Evolutionary conservation across 2,113 vertebrate genomes (phyloP).

Genomic region (Saiga tatarica): DNA sequence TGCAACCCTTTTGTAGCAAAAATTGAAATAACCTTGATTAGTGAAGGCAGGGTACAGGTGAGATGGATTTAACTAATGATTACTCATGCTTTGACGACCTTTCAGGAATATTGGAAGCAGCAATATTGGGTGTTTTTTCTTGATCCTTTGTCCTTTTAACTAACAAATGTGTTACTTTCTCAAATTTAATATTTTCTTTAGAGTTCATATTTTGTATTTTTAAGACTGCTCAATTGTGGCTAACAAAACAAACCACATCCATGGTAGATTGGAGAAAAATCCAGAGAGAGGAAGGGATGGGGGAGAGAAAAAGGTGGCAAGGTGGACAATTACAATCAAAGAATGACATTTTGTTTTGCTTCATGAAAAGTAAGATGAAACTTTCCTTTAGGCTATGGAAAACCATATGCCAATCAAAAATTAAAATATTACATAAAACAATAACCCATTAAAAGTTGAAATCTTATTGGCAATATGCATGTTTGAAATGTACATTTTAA

Average conservation of each 20-base stretch:
- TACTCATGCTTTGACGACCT: neutral
- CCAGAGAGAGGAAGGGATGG: neutral
- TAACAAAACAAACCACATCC: neutral
- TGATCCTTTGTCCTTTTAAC: neutral
- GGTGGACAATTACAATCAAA: neutral
- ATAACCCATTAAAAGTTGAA: neutral
- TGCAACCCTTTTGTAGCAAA: neutral
- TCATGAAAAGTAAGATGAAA: neutral
- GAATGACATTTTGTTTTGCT: neutral
- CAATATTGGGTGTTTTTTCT: neutral
- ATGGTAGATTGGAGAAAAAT: neutral
- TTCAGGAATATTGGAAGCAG: neutral
- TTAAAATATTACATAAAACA: neutral
- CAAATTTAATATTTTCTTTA: constrained; percentile 8
- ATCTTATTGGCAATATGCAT: neutral
- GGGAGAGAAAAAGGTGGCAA: rapidly evolving
- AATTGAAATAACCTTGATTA: neutral
- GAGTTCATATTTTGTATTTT: neutral
- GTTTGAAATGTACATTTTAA: constrained; percentile 12
- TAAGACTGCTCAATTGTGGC: neutral
- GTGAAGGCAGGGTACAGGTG: neutral
- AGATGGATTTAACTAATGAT: neutral
- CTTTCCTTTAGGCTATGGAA: neutral
- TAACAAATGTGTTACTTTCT: neutral
- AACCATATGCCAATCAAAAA: neutral